Evolutionary conservation across 2,888 invertebrate genomes (phyloP), one percentile per base, ranked within the genome.

Genomic region (Pyrocoelia pectoralis): DNA sequence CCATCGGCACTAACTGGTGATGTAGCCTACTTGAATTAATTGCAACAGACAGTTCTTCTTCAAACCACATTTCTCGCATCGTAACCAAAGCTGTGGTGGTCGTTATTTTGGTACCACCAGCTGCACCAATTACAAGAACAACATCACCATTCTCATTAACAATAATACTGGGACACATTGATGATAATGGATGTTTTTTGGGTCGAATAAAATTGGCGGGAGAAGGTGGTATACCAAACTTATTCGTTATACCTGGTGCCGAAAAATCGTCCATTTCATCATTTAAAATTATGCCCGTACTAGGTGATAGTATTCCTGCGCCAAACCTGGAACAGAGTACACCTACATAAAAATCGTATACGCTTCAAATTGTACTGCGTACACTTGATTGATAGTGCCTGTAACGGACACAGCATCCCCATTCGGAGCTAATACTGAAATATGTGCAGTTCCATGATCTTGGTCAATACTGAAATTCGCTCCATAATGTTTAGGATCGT

Each of bases 261-360:
- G 92, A 89, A 78, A 95, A 95, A 78, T 96, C 95, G 73, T 95
- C 93, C 94, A 96, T 95, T 76, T 92, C 91, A 73, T 94, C 89
- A 80, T 95, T 96, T 66, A 93, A 83, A 68, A 96, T 86, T 61
- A 96, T 90, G 18, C 95, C 95, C 0, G 95, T 91, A 56, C 85
- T 86, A 13, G 76, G 79, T 0, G 95, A 95, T 1, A 89, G 85
- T 13, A 92, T 82, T 62, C 89, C 88, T 13, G 92, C 87, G 0
- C 97, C 97, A 83, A 96, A 94, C 73, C 93, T 94, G 73, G 28
- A 79, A 79, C 12, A 28, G 12, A 50, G 13, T 12, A 14, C 12
- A n/a, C n/a, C n/a, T n/a, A n/a, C n/a, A n/a, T n/a, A n/a, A n/a
- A n/a, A n/a, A n/a, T n/a, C n/a, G n/a, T n/a, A n/a, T n/a, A n/a